Evolutionary conservation across 2,113 vertebrate species (phyloP).

Genomic region (Asarcornis scutulata): DNA sequence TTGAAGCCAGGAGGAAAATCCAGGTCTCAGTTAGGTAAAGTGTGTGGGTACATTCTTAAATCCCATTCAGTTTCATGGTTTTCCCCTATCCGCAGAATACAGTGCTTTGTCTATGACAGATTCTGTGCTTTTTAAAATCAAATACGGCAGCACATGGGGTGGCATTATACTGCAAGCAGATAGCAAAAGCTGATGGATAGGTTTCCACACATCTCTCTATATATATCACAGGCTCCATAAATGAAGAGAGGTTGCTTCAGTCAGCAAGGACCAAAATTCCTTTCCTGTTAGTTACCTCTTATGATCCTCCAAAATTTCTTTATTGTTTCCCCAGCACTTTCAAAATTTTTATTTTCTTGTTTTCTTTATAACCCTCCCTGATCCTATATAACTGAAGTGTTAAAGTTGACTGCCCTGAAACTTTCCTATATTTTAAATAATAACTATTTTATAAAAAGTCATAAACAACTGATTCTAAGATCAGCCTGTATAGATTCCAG

Average conservation of each 20-base stretch:
- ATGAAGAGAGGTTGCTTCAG: neutral
- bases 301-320: neutral
- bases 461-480: neutral
- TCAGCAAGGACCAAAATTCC: neutral
- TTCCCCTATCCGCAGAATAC: neutral
- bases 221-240: neutral
- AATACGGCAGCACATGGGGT: neutral
- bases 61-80: neutral
- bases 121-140: neutral
- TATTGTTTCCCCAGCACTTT: neutral
- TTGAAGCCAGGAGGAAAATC: conserved; percentile 4
- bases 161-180: neutral
- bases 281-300: neutral
- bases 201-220: neutral
- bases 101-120: neutral
- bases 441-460: neutral
- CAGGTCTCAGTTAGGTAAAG: neutral
- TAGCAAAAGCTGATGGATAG: neutral
- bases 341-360: neutral
- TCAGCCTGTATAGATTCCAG: neutral
- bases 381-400: neutral
- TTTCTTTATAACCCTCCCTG: neutral
- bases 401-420: neutral
- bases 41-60: neutral
- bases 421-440: neutral